Base-by-base conservation (phyloP, 2,113 vertebrate genomes). In the Acinonyx jubatus region DNA sequence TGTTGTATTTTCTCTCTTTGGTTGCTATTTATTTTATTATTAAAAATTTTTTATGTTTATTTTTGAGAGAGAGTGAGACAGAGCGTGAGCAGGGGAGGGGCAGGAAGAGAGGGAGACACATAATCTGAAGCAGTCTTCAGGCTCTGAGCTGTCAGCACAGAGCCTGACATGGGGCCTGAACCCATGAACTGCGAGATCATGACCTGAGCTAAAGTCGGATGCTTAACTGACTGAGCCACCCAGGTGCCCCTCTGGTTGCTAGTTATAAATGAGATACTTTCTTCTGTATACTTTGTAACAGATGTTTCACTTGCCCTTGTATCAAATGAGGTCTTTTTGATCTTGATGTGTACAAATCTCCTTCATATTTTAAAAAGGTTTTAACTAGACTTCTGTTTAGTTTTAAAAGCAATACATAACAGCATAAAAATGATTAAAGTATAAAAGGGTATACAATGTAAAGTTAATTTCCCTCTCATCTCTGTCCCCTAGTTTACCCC, bases 1-100 rank as follows among this genome's bases (percentile, higher is more conserved):
- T 78, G 50, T 95, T 97, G 14, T 45, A 68, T 96, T 95, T 91
- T 66, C 68, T 91, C 36, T 76, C 45, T 93, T 93, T 86, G 50
- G 82, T 57, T 89, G 83, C 36, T 86, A 13, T 69, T 57, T 57
- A 14, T 61, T 61, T 61, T 61, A 9, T 23, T 61, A 61, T 61
- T 61, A 61, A 61, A 50, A 21, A 7, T 4, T 61, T 61, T 61
- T 23, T 57, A 57, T 57, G 15, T 57, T 57, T 57, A 57, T 57
- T 57, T 57, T 57, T 57, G 55, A 57, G 55, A 57, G 55, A 57
- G 19, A 57, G 55, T 7, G 55, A 57, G 55, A 57, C 18, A 19
- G 15, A 52, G 55, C 7, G 18, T 57, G 55, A 57, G 21, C 55
- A 57, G 55, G 55, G 55, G 55, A 57, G 55, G 19, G 18, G 19